Conservation (phyloP, 2,888 invertebrate species). For the Allolobophora icterica region DNA sequence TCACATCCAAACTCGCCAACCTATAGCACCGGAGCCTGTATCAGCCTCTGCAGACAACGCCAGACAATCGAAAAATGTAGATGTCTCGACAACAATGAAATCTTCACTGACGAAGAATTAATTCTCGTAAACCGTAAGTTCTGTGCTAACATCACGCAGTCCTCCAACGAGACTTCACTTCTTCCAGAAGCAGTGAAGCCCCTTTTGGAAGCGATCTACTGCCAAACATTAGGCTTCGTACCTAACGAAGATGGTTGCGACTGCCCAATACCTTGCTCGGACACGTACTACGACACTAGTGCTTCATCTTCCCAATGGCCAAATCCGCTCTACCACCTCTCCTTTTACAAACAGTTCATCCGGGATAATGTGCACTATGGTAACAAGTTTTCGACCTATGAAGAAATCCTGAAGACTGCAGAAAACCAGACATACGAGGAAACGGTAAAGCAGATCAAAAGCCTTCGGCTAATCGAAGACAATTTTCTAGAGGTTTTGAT, state of each 20-base stretch:
- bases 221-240: neutral
- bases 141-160: neutral
- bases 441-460: neutral
- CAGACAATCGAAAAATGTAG: neutral
- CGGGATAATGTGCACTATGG: neutral
- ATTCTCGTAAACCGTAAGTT: neutral
- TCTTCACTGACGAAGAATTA: neutral
- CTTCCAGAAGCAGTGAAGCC: neutral
- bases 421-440: neutral
- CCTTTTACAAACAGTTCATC: slow-evolving; percentile 5
- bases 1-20: neutral
- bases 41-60: neutral
- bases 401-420: neutral
- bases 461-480: neutral
- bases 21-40: neutral
- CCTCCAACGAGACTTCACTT: neutral
- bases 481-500: neutral
- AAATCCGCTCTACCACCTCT: slow-evolving; percentile 20
- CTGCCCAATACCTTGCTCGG: slow-evolving; percentile 12
- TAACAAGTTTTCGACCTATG: neutral
- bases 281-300: neutral
- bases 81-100: neutral
- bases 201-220: neutral
- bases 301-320: slow-evolving; percentile 7
- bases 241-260: neutral